Evolutionary conservation across 2,888 invertebrate genomes (phyloP).

Genomic region (Megaustenia siamemsis): DNA sequence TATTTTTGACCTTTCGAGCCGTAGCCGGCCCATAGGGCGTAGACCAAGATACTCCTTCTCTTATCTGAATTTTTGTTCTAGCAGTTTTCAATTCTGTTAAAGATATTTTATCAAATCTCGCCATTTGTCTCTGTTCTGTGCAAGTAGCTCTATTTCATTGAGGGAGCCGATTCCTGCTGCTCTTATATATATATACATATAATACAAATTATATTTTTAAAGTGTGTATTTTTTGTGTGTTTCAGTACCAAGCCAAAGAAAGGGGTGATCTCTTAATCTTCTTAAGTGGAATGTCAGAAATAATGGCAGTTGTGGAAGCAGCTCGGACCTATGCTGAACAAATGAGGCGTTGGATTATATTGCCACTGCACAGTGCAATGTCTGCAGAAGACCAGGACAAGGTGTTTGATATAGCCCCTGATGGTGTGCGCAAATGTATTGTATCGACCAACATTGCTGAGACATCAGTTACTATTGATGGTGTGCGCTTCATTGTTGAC

Average conservation of each 20-base stretch:
- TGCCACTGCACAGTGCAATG: constrained; percentile 94
- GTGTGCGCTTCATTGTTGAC: constrained; percentile 97
- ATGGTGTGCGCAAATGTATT: constrained; percentile 96
- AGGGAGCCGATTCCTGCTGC: too few relatives aligned
- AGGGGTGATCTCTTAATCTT: constrained; percentile 97
- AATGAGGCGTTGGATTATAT: constrained; percentile 92
- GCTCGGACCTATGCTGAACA: constrained; percentile 89
- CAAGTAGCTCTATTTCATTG: too few relatives aligned
- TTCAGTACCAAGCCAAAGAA: constrained; percentile 88
- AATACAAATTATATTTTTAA: too few relatives aligned
- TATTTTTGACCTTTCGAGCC: too few relatives aligned
- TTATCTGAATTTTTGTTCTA: too few relatives aligned
- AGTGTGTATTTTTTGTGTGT: too few relatives aligned
- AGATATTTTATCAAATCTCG: too few relatives aligned
- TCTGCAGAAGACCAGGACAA: constrained; percentile 97
- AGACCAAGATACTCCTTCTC: too few relatives aligned
- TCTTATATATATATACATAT: too few relatives aligned
- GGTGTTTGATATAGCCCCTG: constrained; percentile 96
- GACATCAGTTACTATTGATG: constrained; percentile 98
- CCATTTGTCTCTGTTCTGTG: too few relatives aligned
- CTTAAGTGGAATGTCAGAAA: constrained; percentile 95
- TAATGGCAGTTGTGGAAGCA: constrained; percentile 90
- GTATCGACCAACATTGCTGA: constrained; percentile 99
- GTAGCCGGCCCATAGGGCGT: too few relatives aligned
- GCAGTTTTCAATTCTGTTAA: too few relatives aligned